A percentile compares a stretch with the other conserved stretches of the same genome.
phyloP scores from a whole-genome alignment of 1,140 invertebrate genomes.

The Gryllus bimaculatus region DNA sequence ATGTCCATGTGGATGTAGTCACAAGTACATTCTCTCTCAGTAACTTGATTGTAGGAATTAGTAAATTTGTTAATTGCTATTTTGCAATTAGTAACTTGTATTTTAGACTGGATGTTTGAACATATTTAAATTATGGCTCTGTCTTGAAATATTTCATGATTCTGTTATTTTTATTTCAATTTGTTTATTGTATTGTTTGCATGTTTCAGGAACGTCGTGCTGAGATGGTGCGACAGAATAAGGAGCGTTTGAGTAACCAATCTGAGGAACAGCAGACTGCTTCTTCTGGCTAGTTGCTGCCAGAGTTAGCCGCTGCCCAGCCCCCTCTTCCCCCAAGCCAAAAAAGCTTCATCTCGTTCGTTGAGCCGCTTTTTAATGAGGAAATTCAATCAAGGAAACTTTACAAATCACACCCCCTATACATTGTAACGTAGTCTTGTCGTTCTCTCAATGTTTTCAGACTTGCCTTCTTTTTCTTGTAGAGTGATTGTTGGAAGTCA shows the following conservation, averaged over 20 bases:
- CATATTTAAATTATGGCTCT: too few relatives aligned
- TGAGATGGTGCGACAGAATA: constrained; percentile 76
- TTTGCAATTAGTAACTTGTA: too few relatives aligned
- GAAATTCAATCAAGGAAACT: constrained; percentile 26
- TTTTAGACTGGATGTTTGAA: too few relatives aligned
- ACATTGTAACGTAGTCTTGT: constrained; percentile 12
- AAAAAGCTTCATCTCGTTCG: constrained; percentile 8
- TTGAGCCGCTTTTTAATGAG: constrained; percentile 9
- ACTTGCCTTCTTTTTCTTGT: constrained; percentile 10
- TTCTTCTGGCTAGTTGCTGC: constrained; percentile 44
- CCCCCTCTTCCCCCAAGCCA: constrained; percentile 16
- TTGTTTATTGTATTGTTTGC: too few relatives aligned
- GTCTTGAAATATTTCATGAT: too few relatives aligned
- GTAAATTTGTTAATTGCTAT: too few relatives aligned
- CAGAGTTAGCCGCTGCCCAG: not conserved
- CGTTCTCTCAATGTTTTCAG: constrained; percentile 11
- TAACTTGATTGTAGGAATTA: too few relatives aligned
- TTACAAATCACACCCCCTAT: not conserved
- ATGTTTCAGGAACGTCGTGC: constrained; percentile 67
- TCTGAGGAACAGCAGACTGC: constrained; percentile 40
- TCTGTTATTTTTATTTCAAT: too few relatives aligned
- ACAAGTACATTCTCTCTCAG: too few relatives aligned
- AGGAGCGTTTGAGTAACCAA: constrained; percentile 46
- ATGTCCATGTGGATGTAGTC: not conserved
- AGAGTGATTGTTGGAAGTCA: constrained; percentile 10